Percentiles rank a stretch among this genome's conserved stretches.
Evolutionary conservation across 1,140 invertebrate genomes (phyloP).

Genomic region (Drosophila hydei): DNA sequence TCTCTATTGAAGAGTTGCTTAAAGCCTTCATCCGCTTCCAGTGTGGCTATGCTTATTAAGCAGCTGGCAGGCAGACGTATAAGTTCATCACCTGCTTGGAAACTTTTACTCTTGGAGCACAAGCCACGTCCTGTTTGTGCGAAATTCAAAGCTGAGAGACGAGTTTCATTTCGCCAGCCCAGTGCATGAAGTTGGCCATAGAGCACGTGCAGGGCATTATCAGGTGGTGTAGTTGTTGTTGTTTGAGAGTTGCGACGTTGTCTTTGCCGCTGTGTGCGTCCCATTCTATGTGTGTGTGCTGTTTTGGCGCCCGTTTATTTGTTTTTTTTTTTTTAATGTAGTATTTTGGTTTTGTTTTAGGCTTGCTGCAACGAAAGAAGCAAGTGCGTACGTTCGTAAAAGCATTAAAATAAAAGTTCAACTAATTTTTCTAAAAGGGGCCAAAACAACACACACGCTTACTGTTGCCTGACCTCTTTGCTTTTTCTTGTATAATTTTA

Average conservation of each 20-base stretch:
- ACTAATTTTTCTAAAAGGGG: conserved; percentile 30
- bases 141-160: conserved; percentile 50
- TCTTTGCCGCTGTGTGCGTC: conserved; percentile 65
- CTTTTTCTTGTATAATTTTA: background rate
- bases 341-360: conserved; percentile 28
- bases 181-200: conserved; percentile 46
- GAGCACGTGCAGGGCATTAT: conserved; percentile 41
- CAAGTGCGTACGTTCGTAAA: conserved; percentile 44
- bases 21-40: conserved; percentile 68
- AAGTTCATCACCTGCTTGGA: conserved; percentile 49
- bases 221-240: background rate
- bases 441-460: conserved; percentile 78
- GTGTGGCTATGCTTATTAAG: conserved; percentile 65
- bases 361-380: conserved; percentile 81
- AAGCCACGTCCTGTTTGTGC: conserved; percentile 65
- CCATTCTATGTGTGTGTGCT: conserved; percentile 71
- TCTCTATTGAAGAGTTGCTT: conserved; percentile 58
- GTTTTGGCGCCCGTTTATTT: conserved; percentile 58
- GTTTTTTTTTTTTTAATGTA: conserved; percentile 19
- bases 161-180: conserved; percentile 69
- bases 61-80: conserved; percentile 64
- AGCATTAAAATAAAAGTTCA: conserved; percentile 22
- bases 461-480: conserved; percentile 60
- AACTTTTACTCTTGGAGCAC: conserved; percentile 55
- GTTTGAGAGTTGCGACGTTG: conserved; percentile 23